Evolutionary conservation across 2,113 vertebrate genomes (phyloP), one percentile per base, ranked within the genome.

Genomic region (Vombatus ursinus): DNA sequence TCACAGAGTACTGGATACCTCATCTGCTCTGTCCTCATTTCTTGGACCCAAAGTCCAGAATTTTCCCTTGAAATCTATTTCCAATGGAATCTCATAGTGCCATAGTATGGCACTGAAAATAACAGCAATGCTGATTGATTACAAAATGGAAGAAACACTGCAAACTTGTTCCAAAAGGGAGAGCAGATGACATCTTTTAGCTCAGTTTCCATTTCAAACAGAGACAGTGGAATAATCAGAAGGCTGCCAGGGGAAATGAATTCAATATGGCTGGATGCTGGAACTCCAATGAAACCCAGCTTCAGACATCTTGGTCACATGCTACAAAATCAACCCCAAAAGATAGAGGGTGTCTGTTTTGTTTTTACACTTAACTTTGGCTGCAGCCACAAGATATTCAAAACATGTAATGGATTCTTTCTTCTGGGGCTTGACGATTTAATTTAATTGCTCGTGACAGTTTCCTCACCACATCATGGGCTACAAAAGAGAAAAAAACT

Each of bases 201-300:
- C 97, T 98, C 96, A 97, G 99, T 99, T 99, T 99, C 98, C 97
- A 98, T 98, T 99, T 99, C 97, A 98, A 98, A 98, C 98, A 98
- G 98, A 98, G 97, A 97, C 97, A 97, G 96, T 98, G 98, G 98
- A 99, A 98, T 98, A 98, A 98, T 97, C 91, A 98, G 95, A 94
- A 97, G 98, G 98, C 98, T 98, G 98, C 98, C 99, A 99, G 98
- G 98, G 97, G 98, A 98, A 99, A 98, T 99, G 95, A 98, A 99
- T 99, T 98, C 99, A 99, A 98, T 98, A 98, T 98, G 98, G 98
- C 98, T 97, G 97, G 97, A 99, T 98, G 98, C 98, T 97, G 98
- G 97, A 99, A 98, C 98, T 98, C 98, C 98, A 99, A 98, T 98
- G 98, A 98, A 99, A 97, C 90, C 0, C 57, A 95, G 90, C 97